These are phyloP conservation scores for Vollenhovia emeryi DNA, from an alignment of 1,140 invertebrate genomes.

Conservation along the genomic window DNA sequence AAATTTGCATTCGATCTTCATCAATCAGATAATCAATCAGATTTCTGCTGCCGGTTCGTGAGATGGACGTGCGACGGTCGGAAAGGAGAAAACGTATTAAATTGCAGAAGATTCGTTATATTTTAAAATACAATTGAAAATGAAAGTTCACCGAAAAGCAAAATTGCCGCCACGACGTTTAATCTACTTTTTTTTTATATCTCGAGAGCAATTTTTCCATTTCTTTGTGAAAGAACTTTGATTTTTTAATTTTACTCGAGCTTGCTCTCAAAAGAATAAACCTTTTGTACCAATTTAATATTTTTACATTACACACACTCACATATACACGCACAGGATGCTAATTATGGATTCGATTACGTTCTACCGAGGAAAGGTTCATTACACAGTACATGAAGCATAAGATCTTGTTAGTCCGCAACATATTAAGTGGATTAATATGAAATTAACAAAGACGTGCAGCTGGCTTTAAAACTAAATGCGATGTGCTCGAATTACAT, in stretches of 20 bases:
- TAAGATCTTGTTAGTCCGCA: not conserved
- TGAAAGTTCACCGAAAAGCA: not conserved
- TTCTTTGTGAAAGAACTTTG: not conserved
- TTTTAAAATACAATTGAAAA: not conserved
- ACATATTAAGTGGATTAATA: not conserved
- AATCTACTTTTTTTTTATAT: not conserved
- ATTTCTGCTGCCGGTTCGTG: conserved; percentile 7
- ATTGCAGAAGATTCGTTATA: not conserved
- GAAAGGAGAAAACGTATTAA: not conserved
- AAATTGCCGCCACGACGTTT: not conserved
- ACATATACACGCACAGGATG: not conserved
- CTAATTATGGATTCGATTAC: conserved; percentile 3
- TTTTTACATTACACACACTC: not conserved
- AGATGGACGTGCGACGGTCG: not conserved
- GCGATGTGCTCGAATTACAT: not conserved
- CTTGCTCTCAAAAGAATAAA: not conserved
- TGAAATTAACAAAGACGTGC: not conserved
- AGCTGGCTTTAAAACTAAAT: not conserved
- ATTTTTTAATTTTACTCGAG: not conserved
- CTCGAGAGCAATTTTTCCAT: not conserved
- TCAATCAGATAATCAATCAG: conserved; percentile 45
- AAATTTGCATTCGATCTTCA: conserved; percentile 41
- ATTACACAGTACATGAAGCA: conserved; percentile 14
- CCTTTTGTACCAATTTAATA: not conserved
- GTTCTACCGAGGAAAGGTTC: not conserved